Evolutionary conservation across 2,888 invertebrate species (phyloP).

Genomic region (Chironomus riparius): DNA sequence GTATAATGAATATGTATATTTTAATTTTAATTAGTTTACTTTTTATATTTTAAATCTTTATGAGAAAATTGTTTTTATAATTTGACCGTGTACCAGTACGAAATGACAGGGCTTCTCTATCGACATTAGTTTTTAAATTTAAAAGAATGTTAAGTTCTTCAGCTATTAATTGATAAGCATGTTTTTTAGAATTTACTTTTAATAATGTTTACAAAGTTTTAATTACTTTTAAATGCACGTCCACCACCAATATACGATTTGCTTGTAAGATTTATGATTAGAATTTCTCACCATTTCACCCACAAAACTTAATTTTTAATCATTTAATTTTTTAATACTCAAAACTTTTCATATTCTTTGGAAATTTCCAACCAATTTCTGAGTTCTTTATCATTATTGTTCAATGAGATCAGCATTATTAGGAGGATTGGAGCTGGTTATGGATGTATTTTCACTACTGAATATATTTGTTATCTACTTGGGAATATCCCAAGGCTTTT

Average conservation of each 20-base stretch:
- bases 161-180: neutral
- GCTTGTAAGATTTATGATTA: neutral
- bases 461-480: no score
- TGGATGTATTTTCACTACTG: no score
- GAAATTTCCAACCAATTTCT: no score
- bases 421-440: no score
- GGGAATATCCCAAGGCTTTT: no score
- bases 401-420: no score
- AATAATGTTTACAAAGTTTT: neutral
- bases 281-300: neutral
- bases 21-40: neutral
- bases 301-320: neutral
- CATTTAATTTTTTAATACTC: neutral
- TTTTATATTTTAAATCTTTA: neutral
- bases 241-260: neutral
- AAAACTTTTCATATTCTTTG: no score
- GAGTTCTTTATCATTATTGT: no score
- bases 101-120: slow-evolving; percentile 21
- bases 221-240: neutral
- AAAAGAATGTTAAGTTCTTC: neutral
- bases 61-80: no score
- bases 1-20: neutral
- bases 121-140: neutral
- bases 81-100: slow-evolving; percentile 20
- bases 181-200: neutral